Evolutionary conservation across 2,113 vertebrate species (phyloP), one percentile per base, ranked within the genome.

Genomic region (Phalacrocorax pelagicus): DNA sequence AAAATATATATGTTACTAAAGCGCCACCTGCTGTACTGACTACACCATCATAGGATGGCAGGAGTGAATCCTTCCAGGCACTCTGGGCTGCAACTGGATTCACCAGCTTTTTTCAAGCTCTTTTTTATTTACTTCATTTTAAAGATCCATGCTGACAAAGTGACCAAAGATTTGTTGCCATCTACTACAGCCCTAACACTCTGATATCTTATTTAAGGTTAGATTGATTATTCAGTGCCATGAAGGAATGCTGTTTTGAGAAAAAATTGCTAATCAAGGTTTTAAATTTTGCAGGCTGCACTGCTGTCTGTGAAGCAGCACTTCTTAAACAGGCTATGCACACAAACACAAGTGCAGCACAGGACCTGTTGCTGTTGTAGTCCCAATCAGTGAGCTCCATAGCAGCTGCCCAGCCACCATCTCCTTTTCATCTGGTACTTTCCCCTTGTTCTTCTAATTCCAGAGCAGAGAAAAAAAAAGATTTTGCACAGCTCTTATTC

Each of bases 11-110:
- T 46, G 95, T 96, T 86, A 47, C 97, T 86, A 42, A 86, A 94
- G 94, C 97, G 98, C 98, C 98, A 98, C 90, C 98, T 98, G 95
- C 97, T 97, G 98, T 61, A 63, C 19, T 3, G 51, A 2, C 23
- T 12, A 55, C 24, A 54, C 8, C 10, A 61, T 3, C 82, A 29
- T 29, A 83, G 19, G 40, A 2, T 0, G 26, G 58, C 34, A 12
- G 23, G 3, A 12, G 15, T 0, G 27, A 19, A 4, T 36, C 42
- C 67, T 49, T 1, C 40, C 91, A 9, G 10, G 65, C 79, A 24
- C 87, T 51, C 47, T 15, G 30, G 30, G n/a, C 63, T 93, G 36
- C 52, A 44, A 5, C 44, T 10, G 63, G 32, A 10, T 40, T n/a
- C 54, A 55, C 32, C 54, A 58, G 44, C 44, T 54, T 42, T 21